A percentile compares a stretch with the other conserved stretches of the same genome.
Evolutionary conservation across 1,140 invertebrate genomes (phyloP).

Genomic region (Camponotus pennsylvanicus): DNA sequence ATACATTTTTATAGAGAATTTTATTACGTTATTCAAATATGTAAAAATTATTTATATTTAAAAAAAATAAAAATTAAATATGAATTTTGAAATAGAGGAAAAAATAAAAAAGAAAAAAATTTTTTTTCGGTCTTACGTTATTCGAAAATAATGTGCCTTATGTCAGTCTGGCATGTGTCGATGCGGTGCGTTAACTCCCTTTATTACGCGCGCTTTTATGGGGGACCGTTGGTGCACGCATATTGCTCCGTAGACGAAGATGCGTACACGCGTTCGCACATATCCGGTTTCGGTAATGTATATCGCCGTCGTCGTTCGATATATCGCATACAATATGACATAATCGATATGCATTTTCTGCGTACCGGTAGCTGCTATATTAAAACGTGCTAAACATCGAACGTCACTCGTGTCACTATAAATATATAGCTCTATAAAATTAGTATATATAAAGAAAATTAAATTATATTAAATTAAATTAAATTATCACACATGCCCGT

Average conservation of each 20-base stretch:
- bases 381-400: neutral
- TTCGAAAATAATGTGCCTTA: neutral
- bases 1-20: neutral
- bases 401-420: neutral
- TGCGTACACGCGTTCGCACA: conserved; percentile 61
- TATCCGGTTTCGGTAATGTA: conserved; percentile 69
- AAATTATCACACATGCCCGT: too few relatives aligned
- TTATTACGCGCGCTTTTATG: conserved; percentile 33
- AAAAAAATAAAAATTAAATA: neutral
- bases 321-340: conserved; percentile 45
- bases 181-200: conserved; percentile 30
- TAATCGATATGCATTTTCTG: conserved; percentile 48
- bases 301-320: conserved; percentile 63
- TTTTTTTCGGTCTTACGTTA: neutral
- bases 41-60: too few relatives aligned
- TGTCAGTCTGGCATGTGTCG: neutral
- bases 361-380: neutral
- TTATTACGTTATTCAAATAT: neutral
- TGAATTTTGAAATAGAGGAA: too few relatives aligned
- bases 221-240: conserved; percentile 7
- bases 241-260: conserved; percentile 42
- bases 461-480: too few relatives aligned
- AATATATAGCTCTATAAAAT: conserved; percentile 18
- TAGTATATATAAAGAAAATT: too few relatives aligned
- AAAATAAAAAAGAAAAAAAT: too few relatives aligned